Evolutionary conservation across 2,888 invertebrate species (phyloP), one percentile per base, ranked within the genome.

Genomic region (Drosophila mulleri): DNA sequence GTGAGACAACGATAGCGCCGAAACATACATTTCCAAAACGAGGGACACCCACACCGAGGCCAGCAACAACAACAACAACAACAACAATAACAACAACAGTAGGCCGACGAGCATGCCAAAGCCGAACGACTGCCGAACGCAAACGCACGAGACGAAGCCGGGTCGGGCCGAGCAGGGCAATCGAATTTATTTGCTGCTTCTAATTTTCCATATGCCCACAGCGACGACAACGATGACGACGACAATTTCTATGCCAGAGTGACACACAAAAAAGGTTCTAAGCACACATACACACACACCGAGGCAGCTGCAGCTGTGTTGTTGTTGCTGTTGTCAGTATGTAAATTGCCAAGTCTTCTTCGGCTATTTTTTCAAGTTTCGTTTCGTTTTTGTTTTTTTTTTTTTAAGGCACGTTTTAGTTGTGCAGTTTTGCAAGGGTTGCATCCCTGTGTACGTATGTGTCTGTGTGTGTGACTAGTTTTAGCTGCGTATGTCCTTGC

Each of bases 141-240:
- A 59, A 41, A 75, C 87, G 78, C 80, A 68, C 37, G 53, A 18
- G 12, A 39, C 53, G 53, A 53, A 20, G 53, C 37, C 37, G 37
- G 52, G 59, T 62, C 60, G 42, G 58, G 52, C 67, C 83, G 83
- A 83, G 68, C 78, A 75, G 72, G 87, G 87, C 90, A 88, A 90
- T 88, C 90, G 87, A 87, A 90, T 90, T 88, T 88, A 80, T 80
- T 76, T 84, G 89, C 80, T 72, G 71, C 70, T 83, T 89, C 90
- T 87, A 86, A 82, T 90, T 86, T 85, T 67, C 61, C 69, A 68
- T 66, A 64, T 84, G 59, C 70, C 62, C 69, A 65, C 67, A 59
- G 50, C 54, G 64, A 41, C 63, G 62, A 60, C 44, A 72, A 67
- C 83, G 83, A 76, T 73, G 87, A 89, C 88, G 80, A 88, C 78